phyloP scores from a whole-genome alignment of 2,888 invertebrate genomes.

The Neoascia interrupta region DNA sequence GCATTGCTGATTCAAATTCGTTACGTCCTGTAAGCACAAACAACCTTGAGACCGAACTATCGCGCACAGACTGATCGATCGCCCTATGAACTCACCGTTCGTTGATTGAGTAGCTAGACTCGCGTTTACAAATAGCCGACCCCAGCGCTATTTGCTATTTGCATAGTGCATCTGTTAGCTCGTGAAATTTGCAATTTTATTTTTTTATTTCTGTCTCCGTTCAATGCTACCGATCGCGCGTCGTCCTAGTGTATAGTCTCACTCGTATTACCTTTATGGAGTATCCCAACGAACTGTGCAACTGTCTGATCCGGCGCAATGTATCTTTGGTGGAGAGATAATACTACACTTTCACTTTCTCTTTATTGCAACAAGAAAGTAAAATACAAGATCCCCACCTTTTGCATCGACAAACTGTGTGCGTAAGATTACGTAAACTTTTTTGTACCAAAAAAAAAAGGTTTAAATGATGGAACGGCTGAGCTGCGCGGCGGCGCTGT shows the following conservation, averaged over 20 bases:
- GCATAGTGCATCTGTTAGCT: slow-evolving; percentile 49
- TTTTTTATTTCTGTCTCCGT: slow-evolving; percentile 1
- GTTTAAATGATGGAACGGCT: slow-evolving; percentile 48
- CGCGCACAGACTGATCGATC: slow-evolving; percentile 15
- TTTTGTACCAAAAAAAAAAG: slow-evolving; percentile 20
- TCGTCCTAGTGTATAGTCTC: slow-evolving; percentile 24
- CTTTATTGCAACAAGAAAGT: slow-evolving; percentile 69
- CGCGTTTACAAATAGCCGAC: background rate
- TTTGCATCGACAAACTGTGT: slow-evolving; percentile 57
- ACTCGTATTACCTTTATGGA: slow-evolving; percentile 60
- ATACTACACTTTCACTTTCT: slow-evolving; percentile 70
- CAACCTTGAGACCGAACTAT: slow-evolving; percentile 6
- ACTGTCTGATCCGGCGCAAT: slow-evolving; percentile 62
- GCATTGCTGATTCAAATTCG: slow-evolving; percentile 10
- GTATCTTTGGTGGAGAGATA: slow-evolving; percentile 67
- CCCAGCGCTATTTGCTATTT: slow-evolving; percentile 12
- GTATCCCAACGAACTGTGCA: slow-evolving; percentile 67
- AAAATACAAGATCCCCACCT: slow-evolving; percentile 69
- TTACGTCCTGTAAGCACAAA: slow-evolving; percentile 8
- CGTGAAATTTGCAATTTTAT: slow-evolving; percentile 22
- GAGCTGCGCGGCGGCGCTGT: slow-evolving; percentile 22
- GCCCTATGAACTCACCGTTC: slow-evolving; percentile 39
- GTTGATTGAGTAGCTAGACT: slow-evolving; percentile 7
- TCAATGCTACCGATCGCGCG: slow-evolving; percentile 31
- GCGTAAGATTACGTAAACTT: slow-evolving; percentile 64